A percentile compares a stretch with the other conserved stretches of the same genome.
Evolutionary conservation across 2,113 vertebrate species (phyloP).

Genomic region (Embiotoca jacksoni): DNA sequence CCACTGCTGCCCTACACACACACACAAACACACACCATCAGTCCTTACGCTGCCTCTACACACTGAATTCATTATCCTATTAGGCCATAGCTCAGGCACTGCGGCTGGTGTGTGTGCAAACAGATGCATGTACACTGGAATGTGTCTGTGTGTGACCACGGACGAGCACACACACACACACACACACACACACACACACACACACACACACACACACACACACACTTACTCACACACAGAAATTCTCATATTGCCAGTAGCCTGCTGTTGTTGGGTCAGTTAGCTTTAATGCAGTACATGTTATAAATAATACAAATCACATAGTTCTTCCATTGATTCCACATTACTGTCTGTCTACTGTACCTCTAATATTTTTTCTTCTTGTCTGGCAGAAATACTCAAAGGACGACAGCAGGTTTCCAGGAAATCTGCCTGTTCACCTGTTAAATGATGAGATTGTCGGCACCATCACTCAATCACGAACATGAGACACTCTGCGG

Average conservation of each 20-base stretch:
- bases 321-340: conserved; percentile 48
- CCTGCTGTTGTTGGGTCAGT: conserved; percentile 58
- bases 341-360: conserved; percentile 36
- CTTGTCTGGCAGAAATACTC: background rate
- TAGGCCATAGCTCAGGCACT: conserved; percentile 75
- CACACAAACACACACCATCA: conserved; percentile 50
- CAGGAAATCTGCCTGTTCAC: conserved; percentile 16
- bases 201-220: background rate
- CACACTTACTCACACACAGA: conserved; percentile 19
- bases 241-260: conserved; percentile 29
- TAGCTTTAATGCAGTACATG: conserved; percentile 49
- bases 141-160: conserved; percentile 9
- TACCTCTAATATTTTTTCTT: conserved; percentile 30
- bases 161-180: too few relatives aligned
- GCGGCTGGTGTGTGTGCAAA: conserved; percentile 53
- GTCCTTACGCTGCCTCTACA: conserved; percentile 55
- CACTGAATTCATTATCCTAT: conserved; percentile 83
- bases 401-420: conserved; percentile 13
- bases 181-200: too few relatives aligned
- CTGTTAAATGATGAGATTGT: background rate
- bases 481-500: background rate
- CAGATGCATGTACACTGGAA: conserved; percentile 41
- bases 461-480: background rate
- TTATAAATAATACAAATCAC: conserved; percentile 67
- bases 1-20: conserved; percentile 69